Evolutionary conservation across 2,797 vertebrate genomes (phyloP), one percentile per base, ranked within the genome.

Genomic region (Chelmon rostratus): DNA sequence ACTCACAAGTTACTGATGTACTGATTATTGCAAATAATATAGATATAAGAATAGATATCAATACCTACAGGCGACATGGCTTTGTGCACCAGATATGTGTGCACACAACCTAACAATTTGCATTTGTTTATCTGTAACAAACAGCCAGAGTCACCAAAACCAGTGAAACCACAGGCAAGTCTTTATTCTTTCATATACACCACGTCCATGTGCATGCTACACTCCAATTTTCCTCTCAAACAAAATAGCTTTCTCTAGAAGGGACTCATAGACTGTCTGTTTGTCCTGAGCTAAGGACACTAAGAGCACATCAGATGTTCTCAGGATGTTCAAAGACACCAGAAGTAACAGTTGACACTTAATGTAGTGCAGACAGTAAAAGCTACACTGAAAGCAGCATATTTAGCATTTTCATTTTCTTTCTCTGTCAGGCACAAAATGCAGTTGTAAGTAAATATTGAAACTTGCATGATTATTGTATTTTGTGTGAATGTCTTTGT

Each of bases 141-240:
- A 95, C 98, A 99, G 98, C 97, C 97, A 83, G 98, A 99, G 93
- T 98, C 97, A 74, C 97, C 97, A 78, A 98, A 99, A 95, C 96
- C 97, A 93, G 95, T 96, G 93, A 99, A 98, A 93, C 96, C 95
- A 77, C 97, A 99, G 98, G 98, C 97, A 99, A 99, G 98, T 99
- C 91, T 87, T 87, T 65, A 69, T 62, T 35, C 77, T 87, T 88
- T 80, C 59, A 89, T 88, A 68, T 46, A 72, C 59, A 79, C 49
- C 21, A 65, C 78, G 23, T 89, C 73, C 46, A 81, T 80, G 37
- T 92, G 91, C 92, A 94, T 94, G 91, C 80, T 56, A 63, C 70
- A 84, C 83, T 84, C 73, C 88, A 76, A 35, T 76, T 74, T 78
- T 88, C 18, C 46, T 74, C 8, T 80, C 13, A 79, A 65, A 64